A percentile compares a stretch with the other conserved stretches of the same genome.
Conservation (phyloP, 2,797 vertebrate species). For the Acrossocheilus wenchowensis region DNA sequence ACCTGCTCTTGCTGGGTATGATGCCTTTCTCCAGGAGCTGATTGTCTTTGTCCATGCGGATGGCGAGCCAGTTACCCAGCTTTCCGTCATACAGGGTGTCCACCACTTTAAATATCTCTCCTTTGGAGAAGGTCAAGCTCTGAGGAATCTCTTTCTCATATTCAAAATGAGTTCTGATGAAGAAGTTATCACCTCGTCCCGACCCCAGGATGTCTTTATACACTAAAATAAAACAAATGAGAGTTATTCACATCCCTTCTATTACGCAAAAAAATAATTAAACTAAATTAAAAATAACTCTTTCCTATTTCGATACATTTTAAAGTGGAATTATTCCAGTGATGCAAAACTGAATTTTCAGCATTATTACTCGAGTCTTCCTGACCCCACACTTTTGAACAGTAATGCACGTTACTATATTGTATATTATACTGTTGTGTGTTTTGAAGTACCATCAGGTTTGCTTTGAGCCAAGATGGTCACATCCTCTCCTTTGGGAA, state of each 20-base stretch:
- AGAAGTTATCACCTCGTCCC: slow-evolving; percentile 95
- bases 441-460: slow-evolving; percentile 85
- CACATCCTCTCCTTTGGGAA: slow-evolving; percentile 94
- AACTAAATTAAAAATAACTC: not conserved
- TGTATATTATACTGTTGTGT: not conserved
- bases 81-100: slow-evolving; percentile 97
- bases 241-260: not conserved
- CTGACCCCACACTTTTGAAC: too few relatives aligned
- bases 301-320: not conserved
- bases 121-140: slow-evolving; percentile 88
- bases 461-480: slow-evolving; percentile 95
- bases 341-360: not conserved
- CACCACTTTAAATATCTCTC: slow-evolving; percentile 93
- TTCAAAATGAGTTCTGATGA: slow-evolving; percentile 96
- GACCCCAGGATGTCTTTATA: slow-evolving; percentile 93
- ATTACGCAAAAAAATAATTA: not conserved
- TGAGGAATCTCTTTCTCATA: slow-evolving; percentile 93
- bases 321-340: not conserved
- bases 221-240: slow-evolving; percentile 75
- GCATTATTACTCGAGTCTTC: not conserved
- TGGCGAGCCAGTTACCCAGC: slow-evolving; percentile 94
- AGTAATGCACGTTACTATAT: too few relatives aligned
- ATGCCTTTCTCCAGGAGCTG: slow-evolving; percentile 92
- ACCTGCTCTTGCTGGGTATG: slow-evolving; percentile 98
- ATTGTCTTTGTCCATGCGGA: slow-evolving; percentile 85